Evolutionary conservation across 2,113 vertebrate genomes (phyloP).

Genomic region (Geococcyx californianus): DNA sequence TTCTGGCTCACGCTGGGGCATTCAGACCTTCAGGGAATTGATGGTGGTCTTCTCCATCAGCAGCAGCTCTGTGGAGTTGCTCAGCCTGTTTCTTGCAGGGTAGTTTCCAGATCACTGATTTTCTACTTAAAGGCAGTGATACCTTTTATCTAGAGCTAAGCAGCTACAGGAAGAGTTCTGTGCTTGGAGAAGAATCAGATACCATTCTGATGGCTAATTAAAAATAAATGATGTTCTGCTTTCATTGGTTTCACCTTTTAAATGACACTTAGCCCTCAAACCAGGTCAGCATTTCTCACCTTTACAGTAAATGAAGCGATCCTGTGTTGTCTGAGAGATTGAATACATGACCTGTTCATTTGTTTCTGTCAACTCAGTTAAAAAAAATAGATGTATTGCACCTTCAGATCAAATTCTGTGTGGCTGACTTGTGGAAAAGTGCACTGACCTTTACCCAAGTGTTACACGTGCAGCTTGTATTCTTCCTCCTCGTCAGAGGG

Average conservation of each 20-base stretch:
- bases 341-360: neutral
- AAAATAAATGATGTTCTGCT: constrained; percentile 41
- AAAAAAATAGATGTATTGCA: neutral
- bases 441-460: neutral
- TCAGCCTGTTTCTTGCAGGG: neutral
- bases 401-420: neutral
- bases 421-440: neutral
- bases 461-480: neutral
- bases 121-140: neutral
- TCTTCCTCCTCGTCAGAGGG: neutral
- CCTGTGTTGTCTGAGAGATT: neutral
- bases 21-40: neutral
- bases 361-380: neutral
- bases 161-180: neutral
- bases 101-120: neutral
- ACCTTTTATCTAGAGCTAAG: neutral
- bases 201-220: constrained; percentile 16
- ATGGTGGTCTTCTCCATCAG: neutral
- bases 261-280: constrained; percentile 21
- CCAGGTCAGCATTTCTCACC: neutral
- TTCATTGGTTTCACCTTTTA: constrained; percentile 26
- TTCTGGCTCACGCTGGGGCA: neutral
- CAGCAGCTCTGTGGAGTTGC: neutral
- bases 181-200: neutral
- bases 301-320: neutral